Conservation (phyloP, 2,113 vertebrate genomes). For the Triplophysa tibetana region DNA sequence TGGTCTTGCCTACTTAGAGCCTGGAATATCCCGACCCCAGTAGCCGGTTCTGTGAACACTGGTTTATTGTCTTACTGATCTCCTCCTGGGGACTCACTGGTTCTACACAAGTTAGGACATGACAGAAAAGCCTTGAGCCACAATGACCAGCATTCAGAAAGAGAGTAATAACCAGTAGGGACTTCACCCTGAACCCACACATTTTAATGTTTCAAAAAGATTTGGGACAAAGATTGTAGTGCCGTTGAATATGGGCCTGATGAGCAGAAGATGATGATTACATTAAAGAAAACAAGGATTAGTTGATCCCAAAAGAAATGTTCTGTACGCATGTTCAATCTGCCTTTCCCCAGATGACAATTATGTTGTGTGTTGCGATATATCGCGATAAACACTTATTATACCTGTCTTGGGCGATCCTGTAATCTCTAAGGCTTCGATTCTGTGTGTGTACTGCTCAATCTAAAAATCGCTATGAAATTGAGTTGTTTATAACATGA, state of each 20-base stretch:
- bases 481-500: too few relatives aligned
- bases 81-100: slow-evolving; percentile 36
- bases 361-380: too few relatives aligned
- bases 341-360: too few relatives aligned
- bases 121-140: slow-evolving; percentile 9
- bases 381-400: too few relatives aligned
- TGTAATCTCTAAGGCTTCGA: too few relatives aligned
- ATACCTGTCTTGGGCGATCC: too few relatives aligned
- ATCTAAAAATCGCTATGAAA: too few relatives aligned
- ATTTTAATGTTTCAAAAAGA: neutral
- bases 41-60: slow-evolving; percentile 33
- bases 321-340: too few relatives aligned
- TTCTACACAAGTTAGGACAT: slow-evolving; percentile 32
- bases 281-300: too few relatives aligned
- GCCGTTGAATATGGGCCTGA: neutral
- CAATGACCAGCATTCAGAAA: slow-evolving; percentile 50
- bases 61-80: slow-evolving; percentile 34
- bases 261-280: neutral
- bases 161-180: slow-evolving; percentile 2
- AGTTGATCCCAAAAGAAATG: too few relatives aligned
- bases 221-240: neutral
- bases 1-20: neutral
- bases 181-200: slow-evolving; percentile 13
- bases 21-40: neutral
- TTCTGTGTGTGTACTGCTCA: too few relatives aligned